phyloP scores from a whole-genome alignment of 2,888 invertebrate species.

The Sinohyriopsis cumingii region DNA sequence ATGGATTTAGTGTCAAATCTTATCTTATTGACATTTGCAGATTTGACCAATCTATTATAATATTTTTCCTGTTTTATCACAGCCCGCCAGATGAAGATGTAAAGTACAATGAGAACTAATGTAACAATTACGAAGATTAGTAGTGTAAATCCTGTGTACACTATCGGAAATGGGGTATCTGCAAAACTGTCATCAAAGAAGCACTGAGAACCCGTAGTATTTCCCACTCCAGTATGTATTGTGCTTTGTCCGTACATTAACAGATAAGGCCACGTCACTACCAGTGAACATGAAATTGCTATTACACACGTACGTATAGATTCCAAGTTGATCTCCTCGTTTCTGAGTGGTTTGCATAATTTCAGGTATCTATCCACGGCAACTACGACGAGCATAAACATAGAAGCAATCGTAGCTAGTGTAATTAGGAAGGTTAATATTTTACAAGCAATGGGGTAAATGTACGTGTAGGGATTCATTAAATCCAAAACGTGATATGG shows the following conservation, averaged over 20 bases:
- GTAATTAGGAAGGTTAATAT: constrained; percentile 27
- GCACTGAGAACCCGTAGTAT: constrained; percentile 44
- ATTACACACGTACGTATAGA: constrained; percentile 37
- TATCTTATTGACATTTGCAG: no score
- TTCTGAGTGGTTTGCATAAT: constrained; percentile 48
- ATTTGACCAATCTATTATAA: no score
- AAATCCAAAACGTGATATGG: constrained; percentile 39
- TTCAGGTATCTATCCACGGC: constrained; percentile 45
- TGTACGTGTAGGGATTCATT: constrained; percentile 19
- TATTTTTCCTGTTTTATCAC: no score
- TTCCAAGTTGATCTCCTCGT: constrained; percentile 38
- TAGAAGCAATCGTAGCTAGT: constrained; percentile 22
- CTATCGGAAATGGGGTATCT: constrained; percentile 26
- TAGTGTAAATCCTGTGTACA: constrained; percentile 42
- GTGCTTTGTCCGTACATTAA: constrained; percentile 49
- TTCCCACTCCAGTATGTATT: constrained; percentile 23
- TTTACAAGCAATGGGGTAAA: constrained; percentile 17
- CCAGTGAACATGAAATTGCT: constrained; percentile 23
- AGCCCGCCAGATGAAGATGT: constrained; percentile 33
- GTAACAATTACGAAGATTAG: constrained; percentile 36
- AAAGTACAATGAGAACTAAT: constrained; percentile 36
- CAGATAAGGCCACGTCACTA: constrained; percentile 41
- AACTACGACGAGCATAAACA: constrained; percentile 34
- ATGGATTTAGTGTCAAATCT: no score
- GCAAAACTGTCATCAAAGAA: constrained; percentile 40